These are phyloP conservation scores for Zaprionus gabonicus DNA, from an alignment of 1,140 invertebrate species.

Conservation along the genomic window DNA sequence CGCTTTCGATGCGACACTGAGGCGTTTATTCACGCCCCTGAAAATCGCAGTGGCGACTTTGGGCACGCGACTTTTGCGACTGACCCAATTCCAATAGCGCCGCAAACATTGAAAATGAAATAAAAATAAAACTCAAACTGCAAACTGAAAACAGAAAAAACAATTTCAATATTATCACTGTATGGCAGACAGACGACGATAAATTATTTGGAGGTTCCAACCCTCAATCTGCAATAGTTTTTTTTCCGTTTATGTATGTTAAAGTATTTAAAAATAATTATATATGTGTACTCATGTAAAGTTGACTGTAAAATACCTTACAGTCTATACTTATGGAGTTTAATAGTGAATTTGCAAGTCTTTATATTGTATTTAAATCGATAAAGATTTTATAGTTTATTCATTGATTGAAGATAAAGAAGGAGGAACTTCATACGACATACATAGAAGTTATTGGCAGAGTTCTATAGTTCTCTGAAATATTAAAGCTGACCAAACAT, in stretches of 20 bases:
- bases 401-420: too few relatives aligned
- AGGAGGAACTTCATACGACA: too few relatives aligned
- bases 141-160: slow-evolving; percentile 1
- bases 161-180: slow-evolving; percentile 13
- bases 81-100: slow-evolving; percentile 74
- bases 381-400: too few relatives aligned
- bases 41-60: slow-evolving; percentile 44
- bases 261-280: slow-evolving; percentile 36
- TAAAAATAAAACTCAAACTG: slow-evolving; percentile 48
- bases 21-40: slow-evolving; percentile 52
- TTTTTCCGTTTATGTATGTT: slow-evolving; percentile 53
- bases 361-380: too few relatives aligned
- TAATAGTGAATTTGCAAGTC: too few relatives aligned
- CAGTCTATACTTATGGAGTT: too few relatives aligned
- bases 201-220: slow-evolving; percentile 77
- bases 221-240: slow-evolving; percentile 67
- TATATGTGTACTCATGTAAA: too few relatives aligned
- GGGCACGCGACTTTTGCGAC: slow-evolving; percentile 72
- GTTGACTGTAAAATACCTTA: too few relatives aligned
- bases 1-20: slow-evolving; percentile 36
- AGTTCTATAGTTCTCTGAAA: too few relatives aligned
- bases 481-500: too few relatives aligned
- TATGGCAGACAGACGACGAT: slow-evolving; percentile 54
- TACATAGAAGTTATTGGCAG: too few relatives aligned
- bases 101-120: slow-evolving; percentile 73